Evolutionary conservation across 2,888 invertebrate genomes (phyloP), one percentile per base, ranked within the genome.

Genomic region (Tetragonisca angustula): DNA sequence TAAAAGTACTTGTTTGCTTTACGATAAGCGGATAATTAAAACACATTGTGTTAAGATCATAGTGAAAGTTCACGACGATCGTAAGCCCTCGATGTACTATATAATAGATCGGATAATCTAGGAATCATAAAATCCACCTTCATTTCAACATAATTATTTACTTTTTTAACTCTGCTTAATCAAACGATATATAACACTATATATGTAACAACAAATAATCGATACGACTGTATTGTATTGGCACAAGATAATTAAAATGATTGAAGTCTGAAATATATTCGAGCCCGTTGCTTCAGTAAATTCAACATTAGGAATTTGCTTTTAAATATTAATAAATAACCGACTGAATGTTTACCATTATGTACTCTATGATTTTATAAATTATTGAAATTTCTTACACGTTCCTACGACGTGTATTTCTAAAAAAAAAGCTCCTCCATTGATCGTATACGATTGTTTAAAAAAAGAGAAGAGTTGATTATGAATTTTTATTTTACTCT

Each of bases 1-100:
- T 71, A n/a, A 61, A 71, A 62, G 17, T 32, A 70, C n/a, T 11
- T 27, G 19, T 52, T 70, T 70, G 62, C 52, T 76, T 76, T 52
- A 50, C 9, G n/a, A 50, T 62, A 52, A 71, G 36, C 52, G 36
- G 24, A 62, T 70, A 50, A 62, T 21, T 56, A 11, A 24, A 15
- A 43, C 43, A 11, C 43, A 36, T 36, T 15, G 5, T 27, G 49
- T 56, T 56, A 49, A 68, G 5, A 17, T 24, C 43, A 32, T 43
- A 56, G 24, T 70, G 62, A 65, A 24, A 21, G 3, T 62, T 52
- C 17, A 17, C 27, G 27, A 43, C 2, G 11, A 43, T 43, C 54
- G 3, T 17, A 61, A 1, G 3, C 50, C 4, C 65, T 56, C 19
- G 11, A 68, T 75, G 27, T 56, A 43, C 56, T 9, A 43, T 43